These are phyloP conservation scores for Ischnura elegans DNA, from an alignment of 2,888 invertebrate genomes.

Conservation along the genomic window DNA sequence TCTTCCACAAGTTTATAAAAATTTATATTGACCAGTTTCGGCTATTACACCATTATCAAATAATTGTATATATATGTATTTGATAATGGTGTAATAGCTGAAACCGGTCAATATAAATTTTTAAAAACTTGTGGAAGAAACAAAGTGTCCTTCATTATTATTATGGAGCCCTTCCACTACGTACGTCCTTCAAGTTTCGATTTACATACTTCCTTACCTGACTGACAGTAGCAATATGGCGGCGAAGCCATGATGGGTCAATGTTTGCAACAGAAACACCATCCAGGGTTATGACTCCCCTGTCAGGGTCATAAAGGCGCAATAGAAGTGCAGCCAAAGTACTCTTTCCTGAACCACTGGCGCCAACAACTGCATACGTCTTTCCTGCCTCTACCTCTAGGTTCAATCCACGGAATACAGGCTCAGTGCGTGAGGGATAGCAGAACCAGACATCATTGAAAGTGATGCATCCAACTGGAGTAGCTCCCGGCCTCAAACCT, in stretches of 20 bases:
- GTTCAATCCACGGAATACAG: constrained; percentile 84
- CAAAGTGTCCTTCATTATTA: too few species aligned
- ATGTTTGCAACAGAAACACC: constrained; percentile 86
- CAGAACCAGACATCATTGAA: constrained; percentile 87
- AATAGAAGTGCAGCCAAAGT: constrained; percentile 92
- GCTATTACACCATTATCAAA: too few species aligned
- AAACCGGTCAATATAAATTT: too few species aligned
- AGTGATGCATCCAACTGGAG: constrained; percentile 85
- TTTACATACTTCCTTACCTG: too few species aligned
- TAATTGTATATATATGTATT: too few species aligned
- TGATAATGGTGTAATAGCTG: too few species aligned
- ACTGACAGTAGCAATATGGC: constrained; percentile 93
- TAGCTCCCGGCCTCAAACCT: constrained; percentile 80
- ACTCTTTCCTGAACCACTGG: constrained; percentile 97
- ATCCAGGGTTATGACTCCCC: constrained; percentile 87
- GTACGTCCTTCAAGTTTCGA: too few species aligned
- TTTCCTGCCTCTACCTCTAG: constrained; percentile 85
- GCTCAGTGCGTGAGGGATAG: constrained; percentile 84
- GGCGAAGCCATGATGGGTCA: constrained; percentile 91
- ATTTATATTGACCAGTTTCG: too few species aligned
- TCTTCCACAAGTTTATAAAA: too few species aligned
- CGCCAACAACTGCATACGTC: constrained; percentile 92
- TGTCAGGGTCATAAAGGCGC: constrained; percentile 90
- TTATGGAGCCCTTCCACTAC: too few species aligned
- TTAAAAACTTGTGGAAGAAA: too few species aligned